Evolutionary conservation across 2,888 invertebrate species (phyloP), one percentile per base, ranked within the genome.

Genomic region (Crocallis elinguaria): DNA sequence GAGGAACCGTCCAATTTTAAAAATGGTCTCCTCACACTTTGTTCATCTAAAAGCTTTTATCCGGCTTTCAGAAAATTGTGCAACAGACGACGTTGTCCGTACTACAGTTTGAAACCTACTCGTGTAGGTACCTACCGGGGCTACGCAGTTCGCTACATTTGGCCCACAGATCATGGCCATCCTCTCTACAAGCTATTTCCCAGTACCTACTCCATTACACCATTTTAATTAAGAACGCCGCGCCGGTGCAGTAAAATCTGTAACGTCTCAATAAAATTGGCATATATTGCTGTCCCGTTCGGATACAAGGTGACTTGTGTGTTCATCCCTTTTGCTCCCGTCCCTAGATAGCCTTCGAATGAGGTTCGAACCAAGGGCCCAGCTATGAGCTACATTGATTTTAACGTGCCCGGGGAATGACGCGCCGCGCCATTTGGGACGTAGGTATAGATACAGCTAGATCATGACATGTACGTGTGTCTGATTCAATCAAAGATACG

Each of bases 351-450:
- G 73, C 66, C 73, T 74, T 64, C 71, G 44, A 44, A 32, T 32
- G 44, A 57, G 48, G 46, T 45, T 51, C 33, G 36, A 45, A 51
- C 61, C 57, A 64, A 67, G 62, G 69, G 71, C 64, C 56, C 62
- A 57, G 64, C 73, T 73, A 44, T 42, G 52, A 59, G 69, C 79
- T 77, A 71, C 79, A 79, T 80, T 77, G 80, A 80, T 80, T 79
- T 79, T 79, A 75, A 73, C 75, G 67, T 58, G 59, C 66, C 69
- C 63, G 54, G 64, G 63, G 51, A 55, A 42, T 56, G 57, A 61
- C 55, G 63, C 53, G 49, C 45, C n/a, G 27, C 53, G 49, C 45
- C n/a, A 21, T 49, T 39, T 13, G 33, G 17, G 19, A 44, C 44
- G 33, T 44, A 44, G 38, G 33, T 44, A 33, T 39, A 36, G 27